phyloP scores from a whole-genome alignment of 2,888 invertebrate genomes.

The Tachina grossa region DNA sequence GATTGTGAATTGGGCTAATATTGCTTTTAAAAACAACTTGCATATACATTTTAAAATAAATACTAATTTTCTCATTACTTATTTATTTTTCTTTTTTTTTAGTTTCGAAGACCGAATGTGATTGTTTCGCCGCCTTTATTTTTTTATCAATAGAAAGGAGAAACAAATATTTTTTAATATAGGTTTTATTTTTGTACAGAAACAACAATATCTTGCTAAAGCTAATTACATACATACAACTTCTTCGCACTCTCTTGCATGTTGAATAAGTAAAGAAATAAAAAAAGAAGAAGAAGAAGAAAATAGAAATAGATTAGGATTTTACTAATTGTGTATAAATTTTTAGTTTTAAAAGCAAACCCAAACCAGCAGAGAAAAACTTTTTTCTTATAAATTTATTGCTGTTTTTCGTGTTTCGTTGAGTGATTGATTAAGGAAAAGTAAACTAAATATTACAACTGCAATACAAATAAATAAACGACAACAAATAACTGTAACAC shows the following conservation, averaged over 20 bases:
- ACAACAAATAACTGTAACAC: conserved; percentile 52
- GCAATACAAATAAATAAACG: conserved; percentile 30
- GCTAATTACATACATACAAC: conserved; percentile 1
- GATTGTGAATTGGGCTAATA: too few species aligned
- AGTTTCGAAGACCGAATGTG: conserved; percentile 64
- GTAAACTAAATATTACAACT: conserved; percentile 24
- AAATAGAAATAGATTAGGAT: conserved; percentile 38
- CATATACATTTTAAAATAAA: background rate
- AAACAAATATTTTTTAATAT: conserved; percentile 42
- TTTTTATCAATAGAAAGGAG: conserved; percentile 49
- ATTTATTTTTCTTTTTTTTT: conserved; percentile 43
- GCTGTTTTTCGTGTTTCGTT: conserved; percentile 37
- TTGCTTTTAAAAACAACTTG: background rate
- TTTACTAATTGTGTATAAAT: conserved; percentile 45
- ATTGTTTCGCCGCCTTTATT: conserved; percentile 57
- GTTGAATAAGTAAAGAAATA: conserved; percentile 33
- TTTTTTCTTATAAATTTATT: conserved; percentile 49
- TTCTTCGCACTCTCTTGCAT: conserved; percentile 44
- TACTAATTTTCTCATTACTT: conserved; percentile 11
- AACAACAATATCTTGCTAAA: conserved; percentile 47
- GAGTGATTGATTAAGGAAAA: conserved; percentile 58
- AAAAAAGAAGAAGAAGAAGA: background rate
- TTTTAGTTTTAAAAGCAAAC: conserved; percentile 52
- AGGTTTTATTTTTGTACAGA: conserved; percentile 57
- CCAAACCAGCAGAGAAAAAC: conserved; percentile 4